Conservation (phyloP, 2,113 vertebrate genomes). For the Clupea harengus region DNA sequence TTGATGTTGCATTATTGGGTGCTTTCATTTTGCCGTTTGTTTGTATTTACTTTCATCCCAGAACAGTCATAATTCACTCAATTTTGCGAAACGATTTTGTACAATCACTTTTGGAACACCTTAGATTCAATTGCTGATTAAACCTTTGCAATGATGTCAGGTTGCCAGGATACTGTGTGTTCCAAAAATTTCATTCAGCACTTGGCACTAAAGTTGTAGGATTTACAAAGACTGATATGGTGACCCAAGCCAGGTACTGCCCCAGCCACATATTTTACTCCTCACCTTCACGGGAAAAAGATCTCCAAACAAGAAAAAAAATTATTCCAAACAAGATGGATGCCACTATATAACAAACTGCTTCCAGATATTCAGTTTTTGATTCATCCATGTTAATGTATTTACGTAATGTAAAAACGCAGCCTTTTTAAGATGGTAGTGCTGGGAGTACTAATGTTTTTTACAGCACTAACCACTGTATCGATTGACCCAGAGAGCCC, state of each 20-base stretch:
- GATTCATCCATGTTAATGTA: background rate
- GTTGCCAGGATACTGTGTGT: background rate
- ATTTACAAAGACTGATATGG: background rate
- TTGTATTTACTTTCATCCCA: constrained; percentile 10
- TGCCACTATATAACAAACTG: background rate
- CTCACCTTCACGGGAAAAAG: background rate
- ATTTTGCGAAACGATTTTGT: background rate
- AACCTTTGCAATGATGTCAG: background rate
- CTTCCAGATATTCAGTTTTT: background rate
- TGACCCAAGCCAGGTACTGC: background rate
- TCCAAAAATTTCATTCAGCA: background rate
- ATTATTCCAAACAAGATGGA: no score
- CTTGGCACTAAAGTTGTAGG: background rate
- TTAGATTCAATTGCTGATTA: background rate
- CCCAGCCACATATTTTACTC: background rate
- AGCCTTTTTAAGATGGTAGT: background rate
- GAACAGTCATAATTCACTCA: background rate
- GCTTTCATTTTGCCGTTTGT: background rate
- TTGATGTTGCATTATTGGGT: background rate
- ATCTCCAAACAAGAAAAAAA: background rate
- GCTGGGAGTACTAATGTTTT: background rate
- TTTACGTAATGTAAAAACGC: background rate
- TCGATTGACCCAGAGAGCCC: background rate
- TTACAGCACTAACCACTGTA: no score
- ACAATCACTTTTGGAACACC: background rate